A percentile compares a stretch with the other conserved stretches of the same genome.
Conservation (phyloP, 2,797 vertebrate species). For the Falco novaeseelandiae region DNA sequence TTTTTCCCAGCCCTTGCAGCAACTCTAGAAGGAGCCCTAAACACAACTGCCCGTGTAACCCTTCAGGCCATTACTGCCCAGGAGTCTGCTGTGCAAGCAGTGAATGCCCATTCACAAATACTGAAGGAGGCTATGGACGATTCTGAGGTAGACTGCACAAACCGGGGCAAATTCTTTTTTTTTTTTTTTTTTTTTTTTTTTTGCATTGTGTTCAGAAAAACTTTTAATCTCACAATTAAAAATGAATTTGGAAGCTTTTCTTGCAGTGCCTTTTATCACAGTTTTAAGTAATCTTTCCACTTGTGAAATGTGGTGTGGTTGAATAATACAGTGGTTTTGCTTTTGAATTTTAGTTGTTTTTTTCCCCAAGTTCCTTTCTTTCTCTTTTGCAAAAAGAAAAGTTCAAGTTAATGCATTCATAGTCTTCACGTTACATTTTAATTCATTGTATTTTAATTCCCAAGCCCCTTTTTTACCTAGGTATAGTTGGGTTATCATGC, state of each 20-base stretch:
- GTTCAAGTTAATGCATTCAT: not conserved
- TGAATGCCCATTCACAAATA: conserved; percentile 82
- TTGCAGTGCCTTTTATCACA: not conserved
- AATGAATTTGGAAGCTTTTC: not conserved
- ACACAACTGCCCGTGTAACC: conserved; percentile 81
- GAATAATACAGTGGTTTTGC: not conserved
- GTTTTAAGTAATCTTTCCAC: not conserved
- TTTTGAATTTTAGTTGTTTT: not conserved
- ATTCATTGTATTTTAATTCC: not conserved
- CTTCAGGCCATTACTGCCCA: conserved; percentile 90
- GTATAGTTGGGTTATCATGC: not conserved
- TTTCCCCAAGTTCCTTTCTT: not conserved
- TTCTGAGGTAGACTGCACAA: conserved; percentile 80
- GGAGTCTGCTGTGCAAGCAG: conserved; percentile 88
- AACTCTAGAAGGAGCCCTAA: conserved; percentile 84
- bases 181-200: not conserved
- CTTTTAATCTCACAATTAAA: not conserved
- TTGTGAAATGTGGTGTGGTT: not conserved
- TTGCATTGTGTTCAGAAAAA: not conserved
- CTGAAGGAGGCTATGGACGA: conserved; percentile 93
- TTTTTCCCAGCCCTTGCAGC: conserved; percentile 80
- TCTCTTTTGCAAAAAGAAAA: not conserved
- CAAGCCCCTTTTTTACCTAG: not conserved
- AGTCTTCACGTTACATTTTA: not conserved
- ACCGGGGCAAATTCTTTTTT: no score